Evolutionary conservation across 2,888 invertebrate genomes (phyloP).

Genomic region (Diogma glabrata): DNA sequence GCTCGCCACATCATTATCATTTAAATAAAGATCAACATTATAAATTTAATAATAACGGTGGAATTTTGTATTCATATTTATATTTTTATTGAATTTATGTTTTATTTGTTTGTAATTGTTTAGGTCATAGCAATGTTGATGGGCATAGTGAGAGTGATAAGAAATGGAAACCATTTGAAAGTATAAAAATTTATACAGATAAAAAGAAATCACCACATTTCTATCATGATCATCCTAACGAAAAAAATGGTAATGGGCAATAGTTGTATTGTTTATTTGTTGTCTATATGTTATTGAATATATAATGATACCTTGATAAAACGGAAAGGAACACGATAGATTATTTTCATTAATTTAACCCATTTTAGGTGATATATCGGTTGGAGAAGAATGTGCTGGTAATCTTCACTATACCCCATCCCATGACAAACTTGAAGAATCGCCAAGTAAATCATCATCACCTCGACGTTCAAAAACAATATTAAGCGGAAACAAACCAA

Average conservation of each 20-base stretch:
- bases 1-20: conserved; percentile 10
- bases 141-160: conserved; percentile 15
- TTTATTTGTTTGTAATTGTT: background rate
- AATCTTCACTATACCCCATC: conserved; percentile 2
- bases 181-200: conserved; percentile 21
- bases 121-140: conserved; percentile 1
- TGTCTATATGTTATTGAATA: no score
- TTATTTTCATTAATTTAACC: background rate
- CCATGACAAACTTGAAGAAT: background rate
- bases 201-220: conserved; percentile 14
- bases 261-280: no score
- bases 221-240: conserved; percentile 5
- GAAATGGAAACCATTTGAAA: conserved; percentile 21
- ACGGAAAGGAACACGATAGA: no score
- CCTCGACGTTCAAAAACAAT: conserved; percentile 23
- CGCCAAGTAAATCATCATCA: conserved; percentile 23
- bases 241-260: conserved; percentile 7
- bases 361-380: conserved; percentile 14
- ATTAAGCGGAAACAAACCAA: conserved; percentile 20
- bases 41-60: conserved; percentile 9
- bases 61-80: background rate
- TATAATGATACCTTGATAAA: no score
- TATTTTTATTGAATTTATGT: background rate
- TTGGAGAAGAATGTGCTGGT: conserved; percentile 13
- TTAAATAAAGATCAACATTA: conserved; percentile 2